These are phyloP conservation scores for Ptychadena robeensis DNA, from an alignment of 2,797 vertebrate species.

Conservation along the genomic window DNA sequence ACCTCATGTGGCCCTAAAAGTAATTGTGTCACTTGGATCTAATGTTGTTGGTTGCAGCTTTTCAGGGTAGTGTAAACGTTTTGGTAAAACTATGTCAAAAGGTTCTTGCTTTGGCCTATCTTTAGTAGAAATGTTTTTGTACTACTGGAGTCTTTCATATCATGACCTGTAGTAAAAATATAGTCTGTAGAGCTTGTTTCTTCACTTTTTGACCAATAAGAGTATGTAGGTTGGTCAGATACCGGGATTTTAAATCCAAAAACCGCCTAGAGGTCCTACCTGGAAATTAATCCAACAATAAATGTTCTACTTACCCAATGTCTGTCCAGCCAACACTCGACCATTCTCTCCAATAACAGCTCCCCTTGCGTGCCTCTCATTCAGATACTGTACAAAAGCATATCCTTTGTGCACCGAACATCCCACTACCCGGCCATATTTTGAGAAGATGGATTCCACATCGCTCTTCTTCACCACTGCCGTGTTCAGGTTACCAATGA, in stretches of 20 bases:
- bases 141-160: background rate
- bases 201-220: background rate
- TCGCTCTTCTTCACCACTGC: slow-evolving; percentile 92
- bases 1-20: too few species aligned
- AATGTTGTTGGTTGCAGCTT: too few species aligned
- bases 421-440: slow-evolving; percentile 90
- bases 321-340: slow-evolving; percentile 88
- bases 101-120: background rate
- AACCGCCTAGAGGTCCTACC: background rate
- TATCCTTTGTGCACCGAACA: slow-evolving; percentile 95
- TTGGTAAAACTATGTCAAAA: too few species aligned
- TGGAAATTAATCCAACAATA: background rate
- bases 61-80: too few species aligned
- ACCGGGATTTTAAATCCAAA: too few species aligned
- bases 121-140: background rate
- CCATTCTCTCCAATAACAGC: slow-evolving; percentile 92
- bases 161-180: too few species aligned
- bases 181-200: too few species aligned
- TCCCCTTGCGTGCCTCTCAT: slow-evolving; percentile 86
- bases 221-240: too few species aligned
- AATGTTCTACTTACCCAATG: slow-evolving; percentile 79
- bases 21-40: too few species aligned
- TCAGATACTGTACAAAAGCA: slow-evolving; percentile 91
- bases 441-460: slow-evolving; percentile 90
- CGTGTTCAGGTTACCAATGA: slow-evolving; percentile 95